Conservation (phyloP, 2,888 invertebrate genomes). For the Tuberolachnus salignus region DNA sequence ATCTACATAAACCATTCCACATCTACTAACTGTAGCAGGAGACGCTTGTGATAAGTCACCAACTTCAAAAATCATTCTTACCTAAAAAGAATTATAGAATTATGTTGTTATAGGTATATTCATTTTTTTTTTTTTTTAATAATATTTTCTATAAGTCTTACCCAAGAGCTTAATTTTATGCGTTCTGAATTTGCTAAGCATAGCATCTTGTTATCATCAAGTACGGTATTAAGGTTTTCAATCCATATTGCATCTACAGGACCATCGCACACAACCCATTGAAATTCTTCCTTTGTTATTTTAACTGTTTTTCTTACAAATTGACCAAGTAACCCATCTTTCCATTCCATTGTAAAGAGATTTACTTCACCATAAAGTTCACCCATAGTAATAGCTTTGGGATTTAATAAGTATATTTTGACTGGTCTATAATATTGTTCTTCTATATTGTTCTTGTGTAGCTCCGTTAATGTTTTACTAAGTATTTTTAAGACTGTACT, state of each 20-base stretch:
- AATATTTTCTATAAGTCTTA: constrained; percentile 64
- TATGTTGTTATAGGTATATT: background rate
- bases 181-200: constrained; percentile 84
- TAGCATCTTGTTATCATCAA: constrained; percentile 94
- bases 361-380: constrained; percentile 95
- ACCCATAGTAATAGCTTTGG: constrained; percentile 94
- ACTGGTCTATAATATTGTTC: constrained; percentile 71
- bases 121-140: background rate
- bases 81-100: background rate
- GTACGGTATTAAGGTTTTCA: constrained; percentile 93
- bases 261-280: constrained; percentile 96
- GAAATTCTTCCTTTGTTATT: constrained; percentile 75
- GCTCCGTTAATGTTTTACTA: constrained; percentile 68
- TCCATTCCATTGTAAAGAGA: constrained; percentile 92
- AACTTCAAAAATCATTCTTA: constrained; percentile 82
- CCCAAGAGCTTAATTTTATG: constrained; percentile 91
- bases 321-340: constrained; percentile 83
- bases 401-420: constrained; percentile 83
- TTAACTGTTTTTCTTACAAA: constrained; percentile 72
- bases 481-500: constrained; percentile 64
- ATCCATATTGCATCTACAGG: constrained; percentile 97
- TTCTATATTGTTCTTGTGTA: constrained; percentile 68
- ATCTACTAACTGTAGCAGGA: constrained; percentile 79
- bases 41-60: constrained; percentile 94
- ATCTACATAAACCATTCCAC: constrained; percentile 92